Percentiles rank a stretch among this genome's conserved stretches.
These are phyloP conservation scores for Glaucomys volans DNA, from an alignment of 2,113 vertebrate genomes.

Conservation along the genomic window DNA sequence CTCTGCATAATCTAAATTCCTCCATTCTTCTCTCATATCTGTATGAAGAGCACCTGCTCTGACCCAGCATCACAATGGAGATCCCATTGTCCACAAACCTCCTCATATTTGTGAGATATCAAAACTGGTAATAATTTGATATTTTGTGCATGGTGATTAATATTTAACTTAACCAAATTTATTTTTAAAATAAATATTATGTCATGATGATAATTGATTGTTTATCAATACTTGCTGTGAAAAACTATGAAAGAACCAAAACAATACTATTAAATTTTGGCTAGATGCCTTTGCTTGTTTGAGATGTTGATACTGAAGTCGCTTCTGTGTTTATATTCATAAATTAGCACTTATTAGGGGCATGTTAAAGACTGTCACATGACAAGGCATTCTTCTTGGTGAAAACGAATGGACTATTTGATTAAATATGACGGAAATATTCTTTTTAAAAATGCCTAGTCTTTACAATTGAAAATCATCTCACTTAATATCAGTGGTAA, in stretches of 20 bases:
- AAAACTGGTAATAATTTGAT: not conserved
- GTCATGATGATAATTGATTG: not conserved
- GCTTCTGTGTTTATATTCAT: not conserved
- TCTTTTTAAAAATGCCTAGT: not conserved
- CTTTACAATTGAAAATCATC: not conserved
- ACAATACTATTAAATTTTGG: not conserved
- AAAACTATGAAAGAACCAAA: conserved; percentile 11
- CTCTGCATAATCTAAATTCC: too few relatives aligned
- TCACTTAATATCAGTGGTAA: not conserved
- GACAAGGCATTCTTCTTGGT: not conserved
- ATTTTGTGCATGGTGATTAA: not conserved
- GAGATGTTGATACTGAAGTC: not conserved
- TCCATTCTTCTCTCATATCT: too few relatives aligned
- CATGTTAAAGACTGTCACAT: not conserved
- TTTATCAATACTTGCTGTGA: not conserved
- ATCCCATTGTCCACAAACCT: not conserved
- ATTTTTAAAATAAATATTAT: not conserved
- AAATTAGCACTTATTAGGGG: not conserved
- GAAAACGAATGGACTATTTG: not conserved
- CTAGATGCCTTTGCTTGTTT: not conserved
- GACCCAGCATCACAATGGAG: too few relatives aligned
- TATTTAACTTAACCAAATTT: not conserved
- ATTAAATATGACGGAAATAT: too few relatives aligned
- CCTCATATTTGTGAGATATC: fast-evolving
- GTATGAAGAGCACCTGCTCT: not conserved